phyloP scores from a whole-genome alignment of 2,113 vertebrate genomes.

The Microcebus lehilahytsara region DNA sequence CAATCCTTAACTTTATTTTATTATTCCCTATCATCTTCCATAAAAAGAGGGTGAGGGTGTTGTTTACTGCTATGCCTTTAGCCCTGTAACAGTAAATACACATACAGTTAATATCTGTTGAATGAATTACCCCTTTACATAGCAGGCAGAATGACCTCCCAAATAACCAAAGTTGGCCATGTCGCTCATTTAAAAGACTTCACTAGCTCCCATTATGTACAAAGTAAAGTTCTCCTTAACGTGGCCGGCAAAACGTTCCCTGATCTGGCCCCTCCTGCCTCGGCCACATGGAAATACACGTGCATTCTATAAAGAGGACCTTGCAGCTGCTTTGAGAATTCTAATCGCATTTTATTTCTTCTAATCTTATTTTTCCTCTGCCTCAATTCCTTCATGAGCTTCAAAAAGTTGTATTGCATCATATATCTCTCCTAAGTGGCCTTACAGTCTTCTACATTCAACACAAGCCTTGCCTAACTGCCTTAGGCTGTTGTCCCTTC shows the following conservation, averaged over 20 bases:
- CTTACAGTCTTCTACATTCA: not conserved
- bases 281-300: not conserved
- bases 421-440: not conserved
- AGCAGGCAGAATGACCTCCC: not conserved
- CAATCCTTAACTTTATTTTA: not conserved
- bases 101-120: not conserved
- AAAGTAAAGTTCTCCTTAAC: not conserved
- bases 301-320: not conserved
- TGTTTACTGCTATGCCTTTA: not conserved
- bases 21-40: not conserved
- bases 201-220: not conserved
- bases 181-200: not conserved
- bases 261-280: not conserved
- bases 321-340: not conserved
- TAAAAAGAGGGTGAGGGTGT: not conserved
- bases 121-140: not conserved
- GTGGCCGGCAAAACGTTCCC: not conserved
- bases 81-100: not conserved
- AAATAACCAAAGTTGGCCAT: not conserved
- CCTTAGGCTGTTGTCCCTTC: not conserved
- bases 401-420: not conserved
- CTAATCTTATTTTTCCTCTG: not conserved
- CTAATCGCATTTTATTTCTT: constrained; percentile 6
- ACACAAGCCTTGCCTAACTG: not conserved
- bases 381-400: not conserved